Conservation (phyloP, 2,113 vertebrate species). For the Petaurus breviceps region DNA sequence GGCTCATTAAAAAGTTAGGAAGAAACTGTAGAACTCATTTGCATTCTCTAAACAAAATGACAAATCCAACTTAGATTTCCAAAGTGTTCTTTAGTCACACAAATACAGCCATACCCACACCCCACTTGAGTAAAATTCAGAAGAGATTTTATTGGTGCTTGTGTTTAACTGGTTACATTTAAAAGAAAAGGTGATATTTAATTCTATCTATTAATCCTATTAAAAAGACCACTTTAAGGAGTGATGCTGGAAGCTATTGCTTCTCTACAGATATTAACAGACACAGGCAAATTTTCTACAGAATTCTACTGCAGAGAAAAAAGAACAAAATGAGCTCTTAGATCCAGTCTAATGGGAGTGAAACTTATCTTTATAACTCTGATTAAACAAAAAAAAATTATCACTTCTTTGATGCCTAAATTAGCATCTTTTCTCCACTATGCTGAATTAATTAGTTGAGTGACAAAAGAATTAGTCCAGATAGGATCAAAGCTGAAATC, state of each 20-base stretch:
- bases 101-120: not conserved
- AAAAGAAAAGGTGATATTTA: constrained; percentile 29
- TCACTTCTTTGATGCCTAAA: constrained; percentile 87
- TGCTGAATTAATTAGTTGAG: constrained; percentile 88
- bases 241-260: constrained; percentile 10
- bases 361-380: constrained; percentile 84
- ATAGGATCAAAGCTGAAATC: constrained; percentile 88
- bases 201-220: constrained; percentile 5
- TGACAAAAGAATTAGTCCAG: constrained; percentile 88
- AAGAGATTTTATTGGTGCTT: constrained; percentile 3
- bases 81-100: not conserved
- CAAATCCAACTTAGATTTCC: constrained; percentile 42
- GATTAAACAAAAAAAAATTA: constrained; percentile 84
- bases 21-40: constrained; percentile 11
- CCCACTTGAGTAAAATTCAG: constrained; percentile 9
- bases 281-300: constrained; percentile 39
- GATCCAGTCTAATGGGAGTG: constrained; percentile 79
- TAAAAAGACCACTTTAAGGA: constrained; percentile 58
- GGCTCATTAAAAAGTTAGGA: constrained; percentile 25
- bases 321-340: constrained; percentile 74
- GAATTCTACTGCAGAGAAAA: constrained; percentile 60
- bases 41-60: constrained; percentile 36
- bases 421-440: constrained; percentile 88
- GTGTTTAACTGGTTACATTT: constrained; percentile 16
- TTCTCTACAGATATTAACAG: constrained; percentile 42